phyloP scores from a whole-genome alignment of 2,888 invertebrate species.

The Spodoptera picta region DNA sequence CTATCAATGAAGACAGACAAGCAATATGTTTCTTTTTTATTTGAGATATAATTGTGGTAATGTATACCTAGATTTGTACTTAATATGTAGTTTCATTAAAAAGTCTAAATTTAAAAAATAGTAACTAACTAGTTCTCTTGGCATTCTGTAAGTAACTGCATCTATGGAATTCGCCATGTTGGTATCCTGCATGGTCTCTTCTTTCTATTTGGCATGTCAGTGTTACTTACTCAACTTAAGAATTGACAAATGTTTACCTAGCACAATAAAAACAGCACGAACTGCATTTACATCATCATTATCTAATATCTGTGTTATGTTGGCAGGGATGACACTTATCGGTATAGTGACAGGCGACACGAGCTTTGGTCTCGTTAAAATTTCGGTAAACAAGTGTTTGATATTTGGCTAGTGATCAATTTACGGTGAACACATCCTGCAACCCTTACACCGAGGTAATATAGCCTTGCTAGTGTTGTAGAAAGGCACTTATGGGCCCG shows the following conservation, averaged over 20 bases:
- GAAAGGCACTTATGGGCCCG: slow-evolving; percentile 85
- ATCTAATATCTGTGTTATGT: too few species aligned
- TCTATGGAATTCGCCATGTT: too few species aligned
- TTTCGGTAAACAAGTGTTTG: slow-evolving; percentile 31
- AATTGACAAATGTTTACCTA: too few species aligned
- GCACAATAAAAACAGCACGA: too few species aligned
- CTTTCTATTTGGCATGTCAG: too few species aligned
- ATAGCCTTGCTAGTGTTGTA: slow-evolving; percentile 75
- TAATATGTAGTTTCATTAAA: slow-evolving; percentile 12
- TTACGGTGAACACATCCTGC: slow-evolving; percentile 48
- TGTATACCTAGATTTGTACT: not conserved
- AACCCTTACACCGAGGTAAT: slow-evolving; percentile 68
- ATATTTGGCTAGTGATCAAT: slow-evolving; percentile 48
- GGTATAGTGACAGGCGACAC: not conserved
- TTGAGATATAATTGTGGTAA: slow-evolving; percentile 13
- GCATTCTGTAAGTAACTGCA: too few species aligned
- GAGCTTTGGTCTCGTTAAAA: not conserved
- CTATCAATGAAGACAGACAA: slow-evolving; percentile 35
- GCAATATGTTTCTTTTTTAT: slow-evolving; percentile 29
- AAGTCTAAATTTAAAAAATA: too few species aligned
- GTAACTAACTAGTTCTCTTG: too few species aligned
- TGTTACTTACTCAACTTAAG: too few species aligned
- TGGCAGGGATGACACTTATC: not conserved
- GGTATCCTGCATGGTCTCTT: too few species aligned
- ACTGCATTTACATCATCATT: too few species aligned